Evolutionary conservation across 1,140 invertebrate genomes (phyloP).

Genomic region (Neuroterus valhalla): DNA sequence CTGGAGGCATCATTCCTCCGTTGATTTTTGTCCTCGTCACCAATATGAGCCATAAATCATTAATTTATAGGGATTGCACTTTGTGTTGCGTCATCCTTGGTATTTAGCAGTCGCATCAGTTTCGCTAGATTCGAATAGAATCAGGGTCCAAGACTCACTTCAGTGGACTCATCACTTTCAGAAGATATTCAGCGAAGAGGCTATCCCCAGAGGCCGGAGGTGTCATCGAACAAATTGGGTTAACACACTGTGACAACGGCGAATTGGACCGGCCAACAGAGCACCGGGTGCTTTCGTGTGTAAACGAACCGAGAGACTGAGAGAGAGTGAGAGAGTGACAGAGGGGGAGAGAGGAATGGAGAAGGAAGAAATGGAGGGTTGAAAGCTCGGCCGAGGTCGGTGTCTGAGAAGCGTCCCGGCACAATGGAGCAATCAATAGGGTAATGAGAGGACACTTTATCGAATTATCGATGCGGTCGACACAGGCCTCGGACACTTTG

Average conservation of each 20-base stretch:
- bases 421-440: constrained; percentile 76
- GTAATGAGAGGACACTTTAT: constrained; percentile 75
- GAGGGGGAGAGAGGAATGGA: constrained; percentile 43
- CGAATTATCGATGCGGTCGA: constrained; percentile 72
- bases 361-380: constrained; percentile 47
- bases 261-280: constrained; percentile 50
- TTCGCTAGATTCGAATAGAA: no score
- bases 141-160: no score
- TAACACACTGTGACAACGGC: constrained; percentile 56
- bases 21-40: constrained; percentile 24
- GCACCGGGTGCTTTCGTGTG: constrained; percentile 38
- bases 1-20: neutral
- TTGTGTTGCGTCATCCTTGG: neutral
- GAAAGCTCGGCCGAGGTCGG: constrained; percentile 60
- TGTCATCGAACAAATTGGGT: constrained; percentile 58
- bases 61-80: constrained; percentile 15
- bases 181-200: constrained; percentile 4
- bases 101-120: neutral
- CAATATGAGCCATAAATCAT: neutral
- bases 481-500: constrained; percentile 62
- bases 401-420: constrained; percentile 58
- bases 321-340: constrained; percentile 42
- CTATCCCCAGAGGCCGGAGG: constrained; percentile 26
- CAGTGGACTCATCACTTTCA: neutral
- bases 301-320: constrained; percentile 10